A percentile compares a stretch with the other conserved stretches of the same genome.
These are phyloP conservation scores for Ascaphus truei DNA, from an alignment of 2,113 vertebrate species.

Conservation along the genomic window DNA sequence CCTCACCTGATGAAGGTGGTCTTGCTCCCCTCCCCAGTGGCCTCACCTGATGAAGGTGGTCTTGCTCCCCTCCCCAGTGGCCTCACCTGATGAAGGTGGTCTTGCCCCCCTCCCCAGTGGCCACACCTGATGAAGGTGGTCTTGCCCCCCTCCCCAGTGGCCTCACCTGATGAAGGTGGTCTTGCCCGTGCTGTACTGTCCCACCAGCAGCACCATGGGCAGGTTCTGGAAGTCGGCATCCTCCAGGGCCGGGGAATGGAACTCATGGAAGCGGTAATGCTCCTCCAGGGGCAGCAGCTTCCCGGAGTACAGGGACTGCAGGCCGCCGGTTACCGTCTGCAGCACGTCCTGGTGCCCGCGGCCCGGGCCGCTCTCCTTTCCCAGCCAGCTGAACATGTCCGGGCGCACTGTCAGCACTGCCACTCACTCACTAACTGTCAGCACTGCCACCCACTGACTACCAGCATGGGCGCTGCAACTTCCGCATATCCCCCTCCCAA, in stretches of 20 bases:
- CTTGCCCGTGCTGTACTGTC: slow-evolving; percentile 96
- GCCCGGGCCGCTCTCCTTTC: slow-evolving; percentile 66
- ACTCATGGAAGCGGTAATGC: slow-evolving; percentile 93
- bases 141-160: not conserved
- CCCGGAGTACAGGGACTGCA: slow-evolving; percentile 82
- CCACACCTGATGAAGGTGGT: too few relatives aligned
- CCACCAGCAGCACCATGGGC: slow-evolving; percentile 94
- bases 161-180: slow-evolving; percentile 90
- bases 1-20: slow-evolving; percentile 88
- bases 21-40: slow-evolving; percentile 66
- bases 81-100: too few relatives aligned
- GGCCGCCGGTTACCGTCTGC: slow-evolving; percentile 87
- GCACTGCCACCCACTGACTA: not conserved
- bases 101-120: too few relatives aligned
- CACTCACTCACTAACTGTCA: not conserved
- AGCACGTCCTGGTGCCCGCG: slow-evolving; percentile 75
- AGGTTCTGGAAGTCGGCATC: slow-evolving; percentile 97
- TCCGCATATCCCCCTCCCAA: not conserved
- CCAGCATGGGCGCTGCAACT: not conserved
- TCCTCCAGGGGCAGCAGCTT: slow-evolving; percentile 94
- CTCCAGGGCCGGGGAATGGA: slow-evolving; percentile 94
- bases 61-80: too few relatives aligned
- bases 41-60: too few relatives aligned
- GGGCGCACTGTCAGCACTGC: not conserved
- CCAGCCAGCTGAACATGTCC: slow-evolving; percentile 84